Percentiles rank a stretch among this genome's conserved stretches.
Conservation (phyloP, 2,888 invertebrate genomes). For the Pyrochroa serraticornis region DNA sequence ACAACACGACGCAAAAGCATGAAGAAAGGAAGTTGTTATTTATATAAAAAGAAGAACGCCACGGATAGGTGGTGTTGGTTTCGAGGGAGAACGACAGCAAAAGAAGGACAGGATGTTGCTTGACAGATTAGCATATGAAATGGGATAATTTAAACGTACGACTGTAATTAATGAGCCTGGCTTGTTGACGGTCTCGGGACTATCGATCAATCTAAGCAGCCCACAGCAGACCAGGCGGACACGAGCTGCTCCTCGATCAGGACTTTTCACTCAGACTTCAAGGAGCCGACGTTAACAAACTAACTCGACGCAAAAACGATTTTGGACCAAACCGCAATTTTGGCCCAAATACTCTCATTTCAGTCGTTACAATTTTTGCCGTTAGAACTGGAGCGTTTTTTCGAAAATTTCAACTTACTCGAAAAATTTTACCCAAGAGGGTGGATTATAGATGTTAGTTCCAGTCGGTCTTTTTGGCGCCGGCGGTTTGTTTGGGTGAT, state of each 20-base stretch:
- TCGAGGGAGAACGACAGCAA: conserved; percentile 11
- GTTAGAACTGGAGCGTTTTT: no score
- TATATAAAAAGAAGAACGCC: conserved; percentile 3
- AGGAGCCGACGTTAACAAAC: no score
- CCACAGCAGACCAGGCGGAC: no score
- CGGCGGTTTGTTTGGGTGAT: conserved; percentile 11
- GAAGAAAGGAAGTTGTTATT: conserved; percentile 17
- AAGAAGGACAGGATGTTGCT: conserved; percentile 14
- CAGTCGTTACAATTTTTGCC: no score
- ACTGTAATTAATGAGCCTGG: conserved; percentile 40
- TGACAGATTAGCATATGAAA: conserved; percentile 42
- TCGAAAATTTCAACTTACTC: no score
- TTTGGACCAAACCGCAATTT: no score
- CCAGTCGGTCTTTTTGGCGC: background rate
- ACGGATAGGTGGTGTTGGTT: conserved; percentile 11
- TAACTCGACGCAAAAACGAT: no score
- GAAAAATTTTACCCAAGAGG: no score
- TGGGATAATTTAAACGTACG: conserved; percentile 40
- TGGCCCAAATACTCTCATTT: no score
- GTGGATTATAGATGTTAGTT: no score
- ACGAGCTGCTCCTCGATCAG: no score
- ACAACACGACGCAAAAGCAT: background rate
- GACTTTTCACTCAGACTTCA: no score
- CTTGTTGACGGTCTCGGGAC: conserved; percentile 37
- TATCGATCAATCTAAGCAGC: conserved; percentile 36